A percentile compares a stretch with the other conserved stretches of the same genome.
These are phyloP conservation scores for Nycticryphes semicollaris DNA, from an alignment of 2,113 vertebrate genomes.

Conservation along the genomic window DNA sequence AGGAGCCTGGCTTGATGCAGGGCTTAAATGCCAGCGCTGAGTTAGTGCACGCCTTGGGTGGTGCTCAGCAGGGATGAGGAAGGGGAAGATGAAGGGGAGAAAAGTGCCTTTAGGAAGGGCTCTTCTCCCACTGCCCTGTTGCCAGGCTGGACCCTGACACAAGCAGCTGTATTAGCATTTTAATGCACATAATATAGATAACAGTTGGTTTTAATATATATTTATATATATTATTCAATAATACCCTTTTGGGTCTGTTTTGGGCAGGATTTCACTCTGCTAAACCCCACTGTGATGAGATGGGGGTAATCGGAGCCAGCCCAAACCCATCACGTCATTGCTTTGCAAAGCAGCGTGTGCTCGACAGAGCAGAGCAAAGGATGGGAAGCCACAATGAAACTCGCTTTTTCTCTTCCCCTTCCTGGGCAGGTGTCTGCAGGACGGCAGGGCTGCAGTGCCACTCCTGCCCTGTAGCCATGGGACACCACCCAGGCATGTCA, in stretches of 20 bases:
- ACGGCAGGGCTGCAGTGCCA: rapidly evolving
- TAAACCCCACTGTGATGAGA: background rate
- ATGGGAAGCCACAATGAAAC: background rate
- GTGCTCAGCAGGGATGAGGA: background rate
- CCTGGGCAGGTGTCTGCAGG: background rate
- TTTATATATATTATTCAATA: background rate
- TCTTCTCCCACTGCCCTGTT: background rate
- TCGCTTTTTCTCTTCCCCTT: background rate
- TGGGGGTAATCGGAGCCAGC: background rate
- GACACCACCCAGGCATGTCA: background rate
- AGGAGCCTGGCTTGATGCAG: background rate
- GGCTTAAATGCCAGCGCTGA: background rate
- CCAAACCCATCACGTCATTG: background rate
- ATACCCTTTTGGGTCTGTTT: background rate
- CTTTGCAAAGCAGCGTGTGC: background rate
- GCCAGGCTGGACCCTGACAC: background rate
- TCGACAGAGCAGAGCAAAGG: background rate
- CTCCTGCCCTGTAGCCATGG: rapidly evolving
- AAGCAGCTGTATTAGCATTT: background rate
- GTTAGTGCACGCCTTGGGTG: background rate
- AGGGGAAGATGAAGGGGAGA: background rate
- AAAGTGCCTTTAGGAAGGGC: background rate
- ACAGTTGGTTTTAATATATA: background rate
- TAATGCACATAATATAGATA: no score
- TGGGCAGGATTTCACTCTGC: background rate